Evolutionary conservation across 2,113 vertebrate species (phyloP), one percentile per base, ranked within the genome.

Genomic region (Silurus asotus): DNA sequence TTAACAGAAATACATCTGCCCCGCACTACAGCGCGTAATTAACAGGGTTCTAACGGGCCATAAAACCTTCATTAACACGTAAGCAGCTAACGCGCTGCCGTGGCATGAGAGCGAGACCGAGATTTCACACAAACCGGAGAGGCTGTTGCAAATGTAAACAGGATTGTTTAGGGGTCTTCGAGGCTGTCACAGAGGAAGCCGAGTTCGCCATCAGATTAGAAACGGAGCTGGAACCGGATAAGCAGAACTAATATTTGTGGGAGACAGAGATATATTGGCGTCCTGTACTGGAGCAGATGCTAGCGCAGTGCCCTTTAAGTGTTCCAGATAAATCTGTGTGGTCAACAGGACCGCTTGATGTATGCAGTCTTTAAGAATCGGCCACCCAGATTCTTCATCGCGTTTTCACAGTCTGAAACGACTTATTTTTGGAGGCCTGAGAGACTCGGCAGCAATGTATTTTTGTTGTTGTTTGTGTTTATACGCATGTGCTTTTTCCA

Each of bases 211-310:
- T 88, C 90, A 90, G 93, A 93, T 94, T 94, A 90, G 86, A 88
- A 88, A 48, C 56, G 82, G 67, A 89, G 89, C 82, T 92, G 90
- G 37, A 86, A 88, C 85, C 78, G 90, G 88, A 87, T 94, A 90
- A 92, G 89, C 89, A 92, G 91, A 93, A 91, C 93, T 93, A 94
- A 94, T 94, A 95, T 94, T 93, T 94, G 92, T 76, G 76, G 74
- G 83, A 82, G 86, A 85, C 86, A 56, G 85, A 90, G 92, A 93
- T 92, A 94, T 93, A 94, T 93, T 83, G 91, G 92, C 90, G 88
- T 64, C 87, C 88, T 92, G 87, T 92, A 90, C 91, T 93, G 87
- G 83, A 91, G 89, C 91, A 89, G 89, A 92, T 89, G 90, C 83
- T 85, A 87, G 85, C 86, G 88, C 77, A 77, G 79, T 86, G 87